A percentile compares a stretch with the other conserved stretches of the same genome.
Conservation (phyloP, 2,797 vertebrate genomes). For the Gorsachius magnificus region DNA sequence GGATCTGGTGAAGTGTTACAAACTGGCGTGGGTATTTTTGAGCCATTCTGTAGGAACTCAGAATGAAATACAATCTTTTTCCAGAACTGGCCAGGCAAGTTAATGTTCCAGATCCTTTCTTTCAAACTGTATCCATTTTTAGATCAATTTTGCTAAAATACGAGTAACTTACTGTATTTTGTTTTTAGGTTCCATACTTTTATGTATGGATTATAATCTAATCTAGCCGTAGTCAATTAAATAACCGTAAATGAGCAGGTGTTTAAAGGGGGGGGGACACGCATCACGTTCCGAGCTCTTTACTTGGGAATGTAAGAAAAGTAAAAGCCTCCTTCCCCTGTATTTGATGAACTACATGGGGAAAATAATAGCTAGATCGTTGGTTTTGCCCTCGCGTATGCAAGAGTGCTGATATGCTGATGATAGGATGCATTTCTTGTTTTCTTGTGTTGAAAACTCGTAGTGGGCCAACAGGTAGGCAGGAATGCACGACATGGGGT, state of each 20-base stretch:
- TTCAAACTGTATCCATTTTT: background rate
- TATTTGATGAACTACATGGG: background rate
- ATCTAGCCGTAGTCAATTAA: background rate
- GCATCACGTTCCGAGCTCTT: background rate
- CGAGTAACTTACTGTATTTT: background rate
- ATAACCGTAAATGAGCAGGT: background rate
- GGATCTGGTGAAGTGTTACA: background rate
- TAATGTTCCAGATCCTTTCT: background rate
- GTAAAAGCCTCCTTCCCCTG: background rate
- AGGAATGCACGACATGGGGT: background rate
- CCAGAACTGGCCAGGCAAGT: background rate
- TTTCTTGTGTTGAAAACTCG: slow-evolving; percentile 8
- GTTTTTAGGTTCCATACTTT: background rate
- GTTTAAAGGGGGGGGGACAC: background rate
- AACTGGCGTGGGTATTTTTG: background rate
- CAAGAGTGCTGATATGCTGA: slow-evolving; percentile 26
- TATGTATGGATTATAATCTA: background rate
- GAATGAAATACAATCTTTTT: background rate
- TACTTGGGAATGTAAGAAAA: background rate
- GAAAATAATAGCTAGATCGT: background rate
- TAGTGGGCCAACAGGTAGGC: slow-evolving; percentile 6
- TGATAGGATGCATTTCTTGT: background rate
- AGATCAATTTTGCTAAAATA: background rate
- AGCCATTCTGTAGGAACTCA: background rate
- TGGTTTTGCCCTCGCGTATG: background rate